These are phyloP conservation scores for Caenorhabditis sulstoni DNA, from an alignment of 2,888 invertebrate genomes.

Conservation along the genomic window DNA sequence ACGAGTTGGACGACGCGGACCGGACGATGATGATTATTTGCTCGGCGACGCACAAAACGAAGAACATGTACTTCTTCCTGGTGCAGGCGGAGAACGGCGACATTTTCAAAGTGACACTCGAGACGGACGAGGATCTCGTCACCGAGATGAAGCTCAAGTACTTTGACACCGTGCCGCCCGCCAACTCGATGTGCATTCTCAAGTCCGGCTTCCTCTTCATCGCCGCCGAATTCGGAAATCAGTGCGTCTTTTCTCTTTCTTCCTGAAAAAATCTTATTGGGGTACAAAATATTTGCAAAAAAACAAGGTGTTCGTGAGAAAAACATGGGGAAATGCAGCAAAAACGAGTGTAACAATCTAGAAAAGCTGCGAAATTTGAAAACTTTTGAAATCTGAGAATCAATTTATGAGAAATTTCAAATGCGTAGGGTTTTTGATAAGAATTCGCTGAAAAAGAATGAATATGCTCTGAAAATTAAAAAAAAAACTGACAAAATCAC, in stretches of 20 bases:
- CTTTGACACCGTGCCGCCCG: conserved; percentile 98
- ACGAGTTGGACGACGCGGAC: conserved; percentile 98
- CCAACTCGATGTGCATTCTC: conserved; percentile 95
- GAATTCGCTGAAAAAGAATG: too few species aligned
- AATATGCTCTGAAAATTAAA: background rate
- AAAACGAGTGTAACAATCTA: too few species aligned
- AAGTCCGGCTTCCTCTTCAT: conserved; percentile 99
- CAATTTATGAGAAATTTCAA: too few species aligned
- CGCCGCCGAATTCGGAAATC: conserved; percentile 98
- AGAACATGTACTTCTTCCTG: conserved; percentile 99
- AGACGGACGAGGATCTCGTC: conserved; percentile 96
- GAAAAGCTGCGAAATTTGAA: too few species aligned
- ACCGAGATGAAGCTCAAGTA: conserved; percentile 99
- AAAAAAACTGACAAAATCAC: too few species aligned
- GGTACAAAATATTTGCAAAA: too few species aligned
- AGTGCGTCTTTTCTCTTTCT: conserved; percentile 86
- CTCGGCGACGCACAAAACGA: conserved; percentile 98
- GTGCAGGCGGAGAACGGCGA: conserved; percentile 99
- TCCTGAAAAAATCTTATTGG: too few species aligned
- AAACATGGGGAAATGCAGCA: too few species aligned
- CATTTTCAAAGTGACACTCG: conserved; percentile 96
- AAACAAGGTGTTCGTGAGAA: too few species aligned
- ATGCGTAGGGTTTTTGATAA: too few species aligned
- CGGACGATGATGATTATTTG: conserved; percentile 99
- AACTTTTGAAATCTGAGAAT: too few species aligned